phyloP scores from a whole-genome alignment of 2,113 vertebrate genomes.

The Corydoras sp. region DNA sequence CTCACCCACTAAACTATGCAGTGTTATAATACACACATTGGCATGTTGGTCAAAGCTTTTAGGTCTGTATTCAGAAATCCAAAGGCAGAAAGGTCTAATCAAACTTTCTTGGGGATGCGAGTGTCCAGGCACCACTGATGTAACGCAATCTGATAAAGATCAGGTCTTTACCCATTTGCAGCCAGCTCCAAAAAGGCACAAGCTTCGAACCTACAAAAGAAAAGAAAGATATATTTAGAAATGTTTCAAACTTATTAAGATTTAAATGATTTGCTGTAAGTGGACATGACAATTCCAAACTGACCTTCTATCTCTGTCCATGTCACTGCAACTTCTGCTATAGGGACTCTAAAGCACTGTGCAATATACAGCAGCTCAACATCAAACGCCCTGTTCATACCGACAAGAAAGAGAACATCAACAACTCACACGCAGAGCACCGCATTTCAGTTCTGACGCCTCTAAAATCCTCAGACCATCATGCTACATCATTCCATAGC shows the following conservation, averaged over 20 bases:
- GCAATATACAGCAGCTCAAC: constrained; percentile 94
- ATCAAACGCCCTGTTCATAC: constrained; percentile 83
- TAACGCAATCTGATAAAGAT: constrained; percentile 92
- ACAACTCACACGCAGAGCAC: too few species aligned
- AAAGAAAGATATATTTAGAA: too few species aligned
- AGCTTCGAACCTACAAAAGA: constrained; percentile 83
- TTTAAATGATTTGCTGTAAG: neutral
- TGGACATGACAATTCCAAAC: neutral
- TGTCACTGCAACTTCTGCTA: constrained; percentile 92
- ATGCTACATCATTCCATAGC: too few species aligned
- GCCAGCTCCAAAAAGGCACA: constrained; percentile 97
- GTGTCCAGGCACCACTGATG: constrained; percentile 87
- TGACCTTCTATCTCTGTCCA: constrained; percentile 98
- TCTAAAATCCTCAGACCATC: too few species aligned
- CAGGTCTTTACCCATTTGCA: constrained; percentile 95
- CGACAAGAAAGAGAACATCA: neutral
- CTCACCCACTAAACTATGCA: neutral
- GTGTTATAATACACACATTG: neutral
- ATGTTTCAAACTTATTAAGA: too few species aligned
- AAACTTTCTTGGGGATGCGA: constrained; percentile 70
- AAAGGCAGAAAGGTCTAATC: constrained; percentile 65
- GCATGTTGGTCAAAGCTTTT: neutral
- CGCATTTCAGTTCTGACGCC: too few species aligned
- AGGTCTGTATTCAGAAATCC: constrained; percentile 29
- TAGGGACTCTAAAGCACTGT: constrained; percentile 83